Percentiles rank a stretch among this genome's conserved stretches.
Conservation (phyloP, 2,113 vertebrate species). For the Piprites chloris region DNA sequence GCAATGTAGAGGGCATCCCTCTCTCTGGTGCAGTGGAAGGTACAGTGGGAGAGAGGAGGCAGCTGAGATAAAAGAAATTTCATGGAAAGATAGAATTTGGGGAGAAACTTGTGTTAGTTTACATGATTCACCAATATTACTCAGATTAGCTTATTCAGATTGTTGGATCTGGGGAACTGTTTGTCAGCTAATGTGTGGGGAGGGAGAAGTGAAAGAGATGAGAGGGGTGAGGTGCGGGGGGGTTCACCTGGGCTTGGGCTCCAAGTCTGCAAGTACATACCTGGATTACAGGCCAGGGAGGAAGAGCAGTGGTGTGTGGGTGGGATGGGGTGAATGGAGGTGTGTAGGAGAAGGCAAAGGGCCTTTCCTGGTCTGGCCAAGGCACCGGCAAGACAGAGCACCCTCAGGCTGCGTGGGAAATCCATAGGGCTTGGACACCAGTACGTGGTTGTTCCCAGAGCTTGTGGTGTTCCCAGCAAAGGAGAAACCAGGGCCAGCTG, state of each 20-base stretch:
- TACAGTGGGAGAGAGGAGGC: background rate
- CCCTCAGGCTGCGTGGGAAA: background rate
- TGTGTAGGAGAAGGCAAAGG: background rate
- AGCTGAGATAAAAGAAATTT: background rate
- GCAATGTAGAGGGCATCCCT: background rate
- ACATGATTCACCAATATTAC: background rate
- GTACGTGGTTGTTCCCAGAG: background rate
- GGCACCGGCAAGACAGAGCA: background rate
- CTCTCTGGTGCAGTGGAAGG: background rate
- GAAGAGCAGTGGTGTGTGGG: accelerated
- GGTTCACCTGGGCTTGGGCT: background rate
- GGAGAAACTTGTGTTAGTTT: background rate
- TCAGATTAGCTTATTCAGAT: background rate
- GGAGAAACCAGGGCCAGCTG: background rate
- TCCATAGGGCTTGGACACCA: background rate
- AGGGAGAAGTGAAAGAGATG: background rate
- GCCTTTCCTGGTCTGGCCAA: background rate
- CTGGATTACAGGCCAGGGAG: background rate
- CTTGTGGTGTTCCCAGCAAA: background rate
- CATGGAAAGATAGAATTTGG: background rate
- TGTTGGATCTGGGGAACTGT: background rate
- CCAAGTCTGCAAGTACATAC: no score
- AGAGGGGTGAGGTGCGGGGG: background rate
- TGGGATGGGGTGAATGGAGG: background rate
- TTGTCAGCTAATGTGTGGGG: background rate